These are phyloP conservation scores for Rhaphigaster nebulosa DNA, from an alignment of 2,888 invertebrate genomes.

Conservation along the genomic window DNA sequence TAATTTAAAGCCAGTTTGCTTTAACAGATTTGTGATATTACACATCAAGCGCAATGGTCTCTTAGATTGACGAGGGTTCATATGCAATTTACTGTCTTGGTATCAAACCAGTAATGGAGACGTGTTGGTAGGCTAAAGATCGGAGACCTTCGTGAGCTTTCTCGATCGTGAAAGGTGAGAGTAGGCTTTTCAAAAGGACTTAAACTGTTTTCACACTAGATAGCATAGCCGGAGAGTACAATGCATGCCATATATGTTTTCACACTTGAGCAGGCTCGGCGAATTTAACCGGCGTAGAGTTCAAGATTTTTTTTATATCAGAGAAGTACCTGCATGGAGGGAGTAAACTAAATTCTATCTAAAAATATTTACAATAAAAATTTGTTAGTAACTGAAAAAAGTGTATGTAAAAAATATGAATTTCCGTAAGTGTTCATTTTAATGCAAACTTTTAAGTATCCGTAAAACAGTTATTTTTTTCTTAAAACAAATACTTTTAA, in stretches of 20 bases:
- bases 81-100: background rate
- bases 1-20: background rate
- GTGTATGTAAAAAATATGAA: too few species aligned
- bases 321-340: too few species aligned
- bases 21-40: background rate
- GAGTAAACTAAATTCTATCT: too few species aligned
- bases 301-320: too few species aligned
- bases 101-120: background rate
- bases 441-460: too few species aligned
- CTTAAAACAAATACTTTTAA: too few species aligned
- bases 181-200: background rate
- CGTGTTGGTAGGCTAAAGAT: background rate
- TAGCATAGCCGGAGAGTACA: background rate
- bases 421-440: too few species aligned
- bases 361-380: too few species aligned
- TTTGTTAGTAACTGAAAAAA: too few species aligned
- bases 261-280: background rate
- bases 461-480: too few species aligned
- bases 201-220: background rate
- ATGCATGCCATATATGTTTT: background rate
- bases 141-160: background rate
- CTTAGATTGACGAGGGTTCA: background rate
- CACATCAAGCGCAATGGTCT: background rate
- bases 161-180: constrained; percentile 22
- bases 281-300: background rate